phyloP scores from a whole-genome alignment of 2,113 vertebrate species.

The Rhombomys opimus region DNA sequence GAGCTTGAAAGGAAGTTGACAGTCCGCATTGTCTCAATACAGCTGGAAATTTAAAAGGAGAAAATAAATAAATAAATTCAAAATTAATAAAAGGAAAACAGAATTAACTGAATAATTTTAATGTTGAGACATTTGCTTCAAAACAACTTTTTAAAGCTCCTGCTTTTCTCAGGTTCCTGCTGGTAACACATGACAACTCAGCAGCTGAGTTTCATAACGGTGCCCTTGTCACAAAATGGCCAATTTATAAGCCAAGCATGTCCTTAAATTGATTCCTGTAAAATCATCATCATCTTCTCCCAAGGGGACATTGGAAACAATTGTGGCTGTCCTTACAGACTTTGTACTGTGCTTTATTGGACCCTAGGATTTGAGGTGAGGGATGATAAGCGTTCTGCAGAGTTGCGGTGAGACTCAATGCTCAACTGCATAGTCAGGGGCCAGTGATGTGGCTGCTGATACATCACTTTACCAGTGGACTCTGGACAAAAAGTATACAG shows the following conservation, averaged over 20 bases:
- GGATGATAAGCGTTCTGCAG: background rate
- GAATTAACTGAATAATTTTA: background rate
- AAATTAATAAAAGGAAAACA: background rate
- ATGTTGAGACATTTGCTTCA: background rate
- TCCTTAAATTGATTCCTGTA: background rate
- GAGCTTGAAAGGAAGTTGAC: background rate
- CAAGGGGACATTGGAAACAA: background rate
- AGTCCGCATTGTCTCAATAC: background rate
- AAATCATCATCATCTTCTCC: background rate
- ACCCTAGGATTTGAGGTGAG: background rate
- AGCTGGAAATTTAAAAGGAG: background rate
- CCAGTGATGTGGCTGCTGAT: background rate
- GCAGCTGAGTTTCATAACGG: background rate
- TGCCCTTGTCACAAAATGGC: background rate
- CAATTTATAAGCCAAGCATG: background rate
- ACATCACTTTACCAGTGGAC: background rate
- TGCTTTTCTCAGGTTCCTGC: background rate
- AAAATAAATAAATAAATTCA: background rate
- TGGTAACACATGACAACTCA: background rate
- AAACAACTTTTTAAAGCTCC: background rate
- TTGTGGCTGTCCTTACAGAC: background rate
- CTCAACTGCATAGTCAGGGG: background rate
- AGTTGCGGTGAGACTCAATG: background rate
- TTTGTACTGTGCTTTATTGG: background rate
- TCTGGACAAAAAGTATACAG: background rate